Evolutionary conservation across 2,888 invertebrate genomes (phyloP), one percentile per base, ranked within the genome.

Genomic region (Cyaniris semiargus): DNA sequence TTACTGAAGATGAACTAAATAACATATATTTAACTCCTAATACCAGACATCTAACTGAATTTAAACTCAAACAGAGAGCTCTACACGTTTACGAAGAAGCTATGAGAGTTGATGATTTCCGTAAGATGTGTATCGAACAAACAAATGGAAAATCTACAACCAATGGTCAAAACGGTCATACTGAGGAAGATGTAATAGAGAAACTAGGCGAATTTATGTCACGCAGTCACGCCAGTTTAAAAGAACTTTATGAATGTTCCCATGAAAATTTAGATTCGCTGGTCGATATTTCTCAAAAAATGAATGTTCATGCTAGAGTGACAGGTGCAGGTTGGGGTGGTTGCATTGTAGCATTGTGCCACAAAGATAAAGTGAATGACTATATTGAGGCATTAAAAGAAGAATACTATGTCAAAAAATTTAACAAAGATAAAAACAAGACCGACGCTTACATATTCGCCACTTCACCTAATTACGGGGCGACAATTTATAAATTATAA

Each of bases 281-380:
- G 31, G 97, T 98, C 27, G 94, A 96, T 48, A 89, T 97, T 85
- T 97, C 97, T 10, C 94, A 95, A 79, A 95, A 96, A 76, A 93
- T 95, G 79, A 95, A 95, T 34, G 92, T 97, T n/a, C 97, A 98
- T 70, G 97, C 98, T n/a, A 95, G 99, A 76, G 94, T 99, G 60
- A 99, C 99, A 1, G 99, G 99, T 56, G 99, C 99, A 48, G 98
- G 98, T 94, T 99, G 99, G 99, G 99, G 99, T 58, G 99, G 99
- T 6, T 99, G 99, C 89, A 96, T 97, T 77, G 98, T 99, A 15
- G 98, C 98, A 23, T 91, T 99, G 81, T 96, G 97, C 77, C 95
- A 95, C 0, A 94, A 95, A 78, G 95, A 95, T 75, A 94, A 95
- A 80, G 96, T 96, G 7, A 89, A 95, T 18, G 89, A 94, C 80